Base-by-base conservation (phyloP, 2,888 invertebrate species). In the Galerucella calmariensis region DNA sequence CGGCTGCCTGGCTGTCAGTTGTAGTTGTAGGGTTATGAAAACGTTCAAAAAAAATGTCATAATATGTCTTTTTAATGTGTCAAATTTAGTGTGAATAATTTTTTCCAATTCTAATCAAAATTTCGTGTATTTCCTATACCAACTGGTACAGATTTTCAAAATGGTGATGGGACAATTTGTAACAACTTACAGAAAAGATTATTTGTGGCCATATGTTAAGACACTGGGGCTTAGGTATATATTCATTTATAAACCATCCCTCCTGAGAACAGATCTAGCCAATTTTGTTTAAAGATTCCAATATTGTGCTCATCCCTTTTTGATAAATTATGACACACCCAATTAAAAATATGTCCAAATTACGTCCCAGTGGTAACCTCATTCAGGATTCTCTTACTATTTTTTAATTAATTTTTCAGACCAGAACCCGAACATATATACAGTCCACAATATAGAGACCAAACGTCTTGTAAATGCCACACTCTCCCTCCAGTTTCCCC, bases 171-270 rank as follows among this genome's bases (percentile, higher is more conserved):
- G 91, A 85, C 90, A 91, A 79, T 92, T 90, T 80, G 85, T 91
- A 72, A 90, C 92, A 0, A 92, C 90, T 0, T 92, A 92, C 81
- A 88, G 89, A 61, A 91, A 91, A 81, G 92, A 92, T 83, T 92
- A 91, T 79, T 81, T 91, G 24, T 92, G 92, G 92, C 92, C 92
- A 0, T 86, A 88, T 82, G 86, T 86, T 1, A 83, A 84, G 69
- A 82, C 83, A 5, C 82, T 87, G 66, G 86, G 87, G 20, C 77
- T 83, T 44, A 85, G 82, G 87, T 88, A 83, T 20, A 20, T 20
- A n/a, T 20, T 20, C 20, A 20, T 20, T 1, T 20, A 20, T 20
- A 20, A 20, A 20, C 20, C 20, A 20, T 20, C 20, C 20, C 20
- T 20, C 20, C 20, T 20, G 20, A 20, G 20, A 20, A 20, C 20